Conservation (phyloP, 2,888 invertebrate species). For the Eupithecia insigniata region DNA sequence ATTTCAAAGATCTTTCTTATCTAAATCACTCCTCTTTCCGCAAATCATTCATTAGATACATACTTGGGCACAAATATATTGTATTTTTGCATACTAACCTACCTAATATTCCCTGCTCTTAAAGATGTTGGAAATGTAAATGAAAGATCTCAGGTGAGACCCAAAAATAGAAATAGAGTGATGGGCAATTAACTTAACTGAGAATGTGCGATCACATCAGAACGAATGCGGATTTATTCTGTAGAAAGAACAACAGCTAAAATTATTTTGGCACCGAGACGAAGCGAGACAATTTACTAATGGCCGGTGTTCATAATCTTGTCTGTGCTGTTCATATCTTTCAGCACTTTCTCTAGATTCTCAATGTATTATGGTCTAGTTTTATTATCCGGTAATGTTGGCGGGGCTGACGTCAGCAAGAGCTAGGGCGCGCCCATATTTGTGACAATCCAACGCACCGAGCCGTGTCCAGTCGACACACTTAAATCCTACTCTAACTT, state of each 20-base stretch:
- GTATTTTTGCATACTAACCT: too few relatives aligned
- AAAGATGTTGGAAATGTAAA: slow-evolving; percentile 28
- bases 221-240: neutral
- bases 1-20: neutral
- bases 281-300: neutral
- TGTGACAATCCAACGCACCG: neutral
- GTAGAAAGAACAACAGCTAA: neutral
- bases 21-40: neutral
- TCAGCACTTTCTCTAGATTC: neutral
- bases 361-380: neutral
- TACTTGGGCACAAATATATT: neutral
- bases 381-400: slow-evolving; percentile 1
- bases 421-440: neutral
- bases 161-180: slow-evolving; percentile 26
- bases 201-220: neutral
- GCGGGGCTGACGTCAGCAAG: slow-evolving; percentile 7
- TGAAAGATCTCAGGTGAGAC: slow-evolving; percentile 29
- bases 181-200: neutral
- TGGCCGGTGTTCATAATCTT: neutral
- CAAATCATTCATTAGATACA: neutral
- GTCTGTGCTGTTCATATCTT: neutral
- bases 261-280: neutral
- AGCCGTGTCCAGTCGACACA: slow-evolving; percentile 1
- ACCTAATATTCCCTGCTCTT: slow-evolving; percentile 8
- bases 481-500: neutral